Evolutionary conservation across 2,888 invertebrate genomes (phyloP).

Genomic region (Limnephilus marmoratus): DNA sequence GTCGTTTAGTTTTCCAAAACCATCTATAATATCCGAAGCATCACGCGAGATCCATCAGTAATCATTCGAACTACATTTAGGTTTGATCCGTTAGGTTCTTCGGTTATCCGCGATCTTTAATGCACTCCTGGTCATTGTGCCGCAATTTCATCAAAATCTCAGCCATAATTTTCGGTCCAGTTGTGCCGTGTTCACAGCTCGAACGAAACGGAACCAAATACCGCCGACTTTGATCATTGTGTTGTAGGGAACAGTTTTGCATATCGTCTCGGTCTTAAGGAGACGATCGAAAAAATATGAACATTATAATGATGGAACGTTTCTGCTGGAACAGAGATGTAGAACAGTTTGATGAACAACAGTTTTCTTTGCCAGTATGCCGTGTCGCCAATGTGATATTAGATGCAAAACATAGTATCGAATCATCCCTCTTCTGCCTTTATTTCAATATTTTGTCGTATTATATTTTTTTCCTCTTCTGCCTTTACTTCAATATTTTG

Average conservation of each 20-base stretch:
- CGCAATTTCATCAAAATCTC: background rate
- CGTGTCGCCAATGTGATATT: background rate
- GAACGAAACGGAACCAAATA: background rate
- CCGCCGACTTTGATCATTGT: background rate
- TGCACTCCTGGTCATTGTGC: background rate
- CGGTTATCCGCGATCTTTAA: background rate
- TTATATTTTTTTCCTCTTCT: background rate
- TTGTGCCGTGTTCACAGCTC: conserved; percentile 3
- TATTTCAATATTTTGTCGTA: background rate
- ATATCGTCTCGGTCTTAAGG: background rate
- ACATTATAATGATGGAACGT: background rate
- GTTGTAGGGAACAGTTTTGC: conserved; percentile 13
- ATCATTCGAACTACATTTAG: background rate
- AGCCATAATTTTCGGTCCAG: conserved; percentile 27
- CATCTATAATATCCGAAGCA: background rate
- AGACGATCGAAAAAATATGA: background rate
- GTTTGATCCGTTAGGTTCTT: background rate
- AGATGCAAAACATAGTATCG: background rate
- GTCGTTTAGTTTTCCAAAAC: background rate
- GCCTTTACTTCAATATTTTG: background rate
- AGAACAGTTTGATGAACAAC: background rate
- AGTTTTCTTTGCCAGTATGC: background rate
- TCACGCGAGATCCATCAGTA: background rate
- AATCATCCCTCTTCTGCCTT: background rate
- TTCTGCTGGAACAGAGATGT: background rate